Conservation (phyloP, 2,888 invertebrate species). For the Ochropleura leucogaster region DNA sequence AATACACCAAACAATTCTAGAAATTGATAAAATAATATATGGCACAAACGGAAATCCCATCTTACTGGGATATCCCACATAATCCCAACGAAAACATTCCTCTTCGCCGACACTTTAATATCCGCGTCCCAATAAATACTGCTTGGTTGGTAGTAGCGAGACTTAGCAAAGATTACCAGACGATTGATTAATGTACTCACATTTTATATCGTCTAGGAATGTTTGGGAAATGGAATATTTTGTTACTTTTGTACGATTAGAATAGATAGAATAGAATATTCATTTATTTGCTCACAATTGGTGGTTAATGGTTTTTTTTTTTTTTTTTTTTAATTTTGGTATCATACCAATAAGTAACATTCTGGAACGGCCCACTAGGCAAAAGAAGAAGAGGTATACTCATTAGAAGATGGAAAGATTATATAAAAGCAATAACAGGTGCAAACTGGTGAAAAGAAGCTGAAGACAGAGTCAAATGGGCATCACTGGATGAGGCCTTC, state of each 20-base stretch:
- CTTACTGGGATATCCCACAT: constrained; percentile 34
- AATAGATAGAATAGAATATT: too few species aligned
- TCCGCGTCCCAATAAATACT: constrained; percentile 63
- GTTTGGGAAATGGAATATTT: constrained; percentile 17
- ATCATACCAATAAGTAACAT: too few species aligned
- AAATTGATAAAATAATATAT: constrained; percentile 54
- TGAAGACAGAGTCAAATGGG: too few species aligned
- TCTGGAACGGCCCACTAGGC: too few species aligned
- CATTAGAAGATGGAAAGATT: too few species aligned
- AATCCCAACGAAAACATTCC: constrained; percentile 60
- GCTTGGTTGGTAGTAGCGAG: constrained; percentile 37
- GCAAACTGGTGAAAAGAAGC: too few species aligned
- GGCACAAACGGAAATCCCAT: constrained; percentile 45
- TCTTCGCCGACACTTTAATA: constrained; percentile 63
- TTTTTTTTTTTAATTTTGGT: too few species aligned
- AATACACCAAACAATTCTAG: background rate
- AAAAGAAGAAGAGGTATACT: too few species aligned
- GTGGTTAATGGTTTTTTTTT: too few species aligned
- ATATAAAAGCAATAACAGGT: too few species aligned
- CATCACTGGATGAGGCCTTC: too few species aligned
- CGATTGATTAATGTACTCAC: constrained; percentile 60
- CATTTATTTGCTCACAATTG: too few species aligned
- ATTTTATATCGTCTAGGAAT: constrained; percentile 28
- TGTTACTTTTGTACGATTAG: background rate
- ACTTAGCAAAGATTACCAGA: constrained; percentile 60